phyloP scores from a whole-genome alignment of 2,797 vertebrate species.

The Ambastaia sidthimunki region DNA sequence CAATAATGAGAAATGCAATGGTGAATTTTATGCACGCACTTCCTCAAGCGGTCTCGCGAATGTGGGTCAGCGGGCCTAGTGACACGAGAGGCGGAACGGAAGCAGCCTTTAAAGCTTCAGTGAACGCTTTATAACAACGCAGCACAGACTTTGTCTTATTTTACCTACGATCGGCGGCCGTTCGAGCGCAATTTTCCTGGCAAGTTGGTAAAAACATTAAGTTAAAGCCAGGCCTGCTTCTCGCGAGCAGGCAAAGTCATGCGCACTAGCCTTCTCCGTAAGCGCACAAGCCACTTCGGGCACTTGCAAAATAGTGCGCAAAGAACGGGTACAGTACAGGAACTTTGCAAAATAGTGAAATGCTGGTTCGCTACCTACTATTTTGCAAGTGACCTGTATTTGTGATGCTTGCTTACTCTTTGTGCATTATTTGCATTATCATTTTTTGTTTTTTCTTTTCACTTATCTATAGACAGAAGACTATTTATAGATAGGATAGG shows the following conservation, averaged over 20 bases:
- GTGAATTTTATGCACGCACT: conserved; percentile 60
- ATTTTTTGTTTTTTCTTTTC: neutral
- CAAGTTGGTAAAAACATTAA: conserved; percentile 76
- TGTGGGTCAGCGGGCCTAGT: conserved; percentile 84
- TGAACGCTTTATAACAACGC: neutral
- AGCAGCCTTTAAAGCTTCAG: conserved; percentile 66
- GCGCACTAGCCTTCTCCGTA: conserved; percentile 71
- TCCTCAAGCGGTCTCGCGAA: conserved; percentile 70
- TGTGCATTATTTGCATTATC: neutral
- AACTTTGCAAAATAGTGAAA: neutral
- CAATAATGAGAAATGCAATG: neutral
- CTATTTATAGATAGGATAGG: no score
- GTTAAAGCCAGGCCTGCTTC: conserved; percentile 69
- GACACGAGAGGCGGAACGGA: conserved; percentile 75
- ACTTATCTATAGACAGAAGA: no score
- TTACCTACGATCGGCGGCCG: neutral
- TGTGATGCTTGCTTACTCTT: neutral
- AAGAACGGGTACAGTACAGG: neutral
- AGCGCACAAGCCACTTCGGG: neutral
- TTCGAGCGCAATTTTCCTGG: conserved; percentile 59
- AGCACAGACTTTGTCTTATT: neutral
- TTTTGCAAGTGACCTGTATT: conserved; percentile 58
- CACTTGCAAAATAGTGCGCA: neutral
- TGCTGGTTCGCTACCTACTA: conserved; percentile 30
- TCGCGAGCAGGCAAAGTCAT: conserved; percentile 77